Base-by-base conservation (phyloP, 2,113 vertebrate species). In the Recurvirostra avosetta region DNA sequence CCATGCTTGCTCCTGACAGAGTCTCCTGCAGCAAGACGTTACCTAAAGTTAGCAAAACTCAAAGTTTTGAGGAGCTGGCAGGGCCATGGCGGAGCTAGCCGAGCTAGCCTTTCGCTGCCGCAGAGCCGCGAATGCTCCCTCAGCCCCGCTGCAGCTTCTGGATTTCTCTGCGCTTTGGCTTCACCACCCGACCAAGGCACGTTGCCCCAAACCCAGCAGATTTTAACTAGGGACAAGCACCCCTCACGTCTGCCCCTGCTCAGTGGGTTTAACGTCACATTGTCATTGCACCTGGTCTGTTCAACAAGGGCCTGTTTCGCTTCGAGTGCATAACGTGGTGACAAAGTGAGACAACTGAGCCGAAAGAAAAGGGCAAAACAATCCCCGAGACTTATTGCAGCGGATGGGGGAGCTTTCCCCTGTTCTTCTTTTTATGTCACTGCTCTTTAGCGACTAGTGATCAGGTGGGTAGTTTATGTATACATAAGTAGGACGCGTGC, bases 261-360 rank as follows among this genome's bases (percentile, higher is more conserved):
- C 30, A 11, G 53, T 7, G 1, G 0, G 23, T 36, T 93, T 61
- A 82, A 49, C 4, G 4, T 30, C 72, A n/a, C 15, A 2, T 53
- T 9, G 47, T 27, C 47, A 36, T 18, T 30, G 55, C 27, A 20
- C 65, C 52, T 7, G 11, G 4, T 13, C 49, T 30, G 27, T 49
- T 80, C 59, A 66, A 22, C 18, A 38, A 62, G 12, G 43, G 23
- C 62, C 58, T 7, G 1, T 52, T 80, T 32, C 45, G 8, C 47
- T 38, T 34, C 9, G 34, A 5, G 45, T 45, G 27, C 3, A 0
- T 9, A 38, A 70, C 0, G 0, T 6, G 52, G 62, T 1, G 9
- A 41, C 34, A 23, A 40, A 53, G 15, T 16, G 40, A 88, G 55
- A 21, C 6, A n/a, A 26, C 15, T 5, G 25, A 56, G 34, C 10